Percentiles rank a stretch among this genome's conserved stretches.
Conservation (phyloP, 2,888 invertebrate genomes). For the Hirtodrosophila confusa region DNA sequence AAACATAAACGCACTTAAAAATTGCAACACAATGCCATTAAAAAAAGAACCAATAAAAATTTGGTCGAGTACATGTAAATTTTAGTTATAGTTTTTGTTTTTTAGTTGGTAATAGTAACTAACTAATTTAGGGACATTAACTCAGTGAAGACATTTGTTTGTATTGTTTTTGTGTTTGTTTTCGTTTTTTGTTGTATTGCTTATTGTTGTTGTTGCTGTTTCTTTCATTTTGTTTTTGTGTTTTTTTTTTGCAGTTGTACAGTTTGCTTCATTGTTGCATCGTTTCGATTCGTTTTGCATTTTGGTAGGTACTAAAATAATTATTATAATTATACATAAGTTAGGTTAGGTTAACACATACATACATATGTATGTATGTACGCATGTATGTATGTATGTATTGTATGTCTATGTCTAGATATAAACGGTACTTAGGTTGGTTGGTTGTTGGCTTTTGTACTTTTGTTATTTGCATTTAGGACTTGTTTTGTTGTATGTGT, state of each 20-base stretch:
- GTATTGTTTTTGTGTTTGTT: slow-evolving; percentile 18
- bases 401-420: slow-evolving; percentile 52
- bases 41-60: slow-evolving; percentile 22
- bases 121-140: slow-evolving; percentile 55
- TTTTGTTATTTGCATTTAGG: slow-evolving; percentile 78
- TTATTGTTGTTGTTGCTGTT: slow-evolving; percentile 41
- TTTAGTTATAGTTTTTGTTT: slow-evolving; percentile 29
- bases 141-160: slow-evolving; percentile 60
- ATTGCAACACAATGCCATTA: slow-evolving; percentile 39
- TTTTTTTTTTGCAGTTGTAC: slow-evolving; percentile 33
- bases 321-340: slow-evolving; percentile 53
- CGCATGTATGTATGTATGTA: slow-evolving; percentile 25
- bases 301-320: slow-evolving; percentile 67
- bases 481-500: slow-evolving; percentile 62
- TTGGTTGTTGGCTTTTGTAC: slow-evolving; percentile 80
- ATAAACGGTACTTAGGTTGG: slow-evolving; percentile 75
- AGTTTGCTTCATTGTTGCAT: slow-evolving; percentile 40
- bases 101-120: slow-evolving; percentile 40
- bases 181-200: slow-evolving; percentile 54
- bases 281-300: slow-evolving; percentile 35
- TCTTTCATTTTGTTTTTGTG: slow-evolving; percentile 25
- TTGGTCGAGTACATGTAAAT: slow-evolving; percentile 35
- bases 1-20: slow-evolving; percentile 46
- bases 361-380: slow-evolving; percentile 8
- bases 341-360: slow-evolving; percentile 43